phyloP scores from a whole-genome alignment of 2,888 invertebrate species.

The Emmelina monodactyla region DNA sequence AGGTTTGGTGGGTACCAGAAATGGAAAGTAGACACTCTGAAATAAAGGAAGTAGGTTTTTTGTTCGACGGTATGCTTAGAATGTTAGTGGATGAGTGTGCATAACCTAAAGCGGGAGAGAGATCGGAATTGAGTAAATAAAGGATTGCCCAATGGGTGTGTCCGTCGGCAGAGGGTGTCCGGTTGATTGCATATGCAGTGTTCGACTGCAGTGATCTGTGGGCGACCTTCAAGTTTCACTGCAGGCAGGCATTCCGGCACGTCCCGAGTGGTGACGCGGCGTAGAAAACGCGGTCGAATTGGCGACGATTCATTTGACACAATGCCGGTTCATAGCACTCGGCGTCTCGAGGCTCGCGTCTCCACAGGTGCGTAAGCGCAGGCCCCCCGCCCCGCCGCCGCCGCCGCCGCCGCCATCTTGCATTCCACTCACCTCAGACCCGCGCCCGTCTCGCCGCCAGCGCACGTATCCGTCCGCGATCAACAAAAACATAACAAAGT shows the following conservation, averaged over 20 bases:
- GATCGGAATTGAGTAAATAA: no score
- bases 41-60: no score
- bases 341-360: constrained; percentile 24
- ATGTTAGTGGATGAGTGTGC: no score
- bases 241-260: constrained; percentile 50
- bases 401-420: constrained; percentile 46
- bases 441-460: constrained; percentile 52
- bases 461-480: constrained; percentile 36
- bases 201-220: constrained; percentile 23
- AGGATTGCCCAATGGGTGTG: no score
- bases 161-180: not conserved
- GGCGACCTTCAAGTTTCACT: constrained; percentile 57
- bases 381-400: constrained; percentile 21
- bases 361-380: constrained; percentile 57
- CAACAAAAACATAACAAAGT: constrained; percentile 23
- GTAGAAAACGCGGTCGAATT: constrained; percentile 55
- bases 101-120: no score
- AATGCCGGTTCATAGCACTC: constrained; percentile 59
- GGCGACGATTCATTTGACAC: constrained; percentile 56
- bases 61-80: no score
- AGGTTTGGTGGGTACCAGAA: no score
- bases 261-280: constrained; percentile 35
- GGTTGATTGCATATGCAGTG: constrained; percentile 16
- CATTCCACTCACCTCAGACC: constrained; percentile 61
- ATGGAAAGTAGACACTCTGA: no score